A percentile compares a stretch with the other conserved stretches of the same genome.
Evolutionary conservation across 2,797 vertebrate species (phyloP).

Genomic region (Channallabes apus): DNA sequence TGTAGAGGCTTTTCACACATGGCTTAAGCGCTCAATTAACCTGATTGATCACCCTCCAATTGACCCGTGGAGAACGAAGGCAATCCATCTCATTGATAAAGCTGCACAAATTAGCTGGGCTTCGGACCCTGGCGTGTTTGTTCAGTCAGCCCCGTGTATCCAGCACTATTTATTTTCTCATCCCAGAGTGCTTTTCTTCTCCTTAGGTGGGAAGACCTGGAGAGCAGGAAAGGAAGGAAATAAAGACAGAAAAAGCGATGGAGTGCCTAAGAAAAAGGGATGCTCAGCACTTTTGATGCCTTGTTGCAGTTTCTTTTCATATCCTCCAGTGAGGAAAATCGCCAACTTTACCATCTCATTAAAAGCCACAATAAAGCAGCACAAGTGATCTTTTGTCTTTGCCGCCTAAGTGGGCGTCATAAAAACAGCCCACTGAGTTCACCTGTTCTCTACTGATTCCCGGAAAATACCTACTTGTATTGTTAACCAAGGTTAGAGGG

Average conservation of each 20-base stretch:
- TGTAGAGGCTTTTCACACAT: slow-evolving; percentile 27
- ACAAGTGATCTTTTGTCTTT: slow-evolving; percentile 37
- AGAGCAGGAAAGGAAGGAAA: neutral
- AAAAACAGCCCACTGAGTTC: neutral
- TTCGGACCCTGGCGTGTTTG: slow-evolving; percentile 29
- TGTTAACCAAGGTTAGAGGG: neutral
- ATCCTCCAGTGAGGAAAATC: slow-evolving; percentile 34
- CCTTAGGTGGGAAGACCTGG: slow-evolving; percentile 39
- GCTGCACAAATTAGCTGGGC: slow-evolving; percentile 41
- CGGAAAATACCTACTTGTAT: neutral
- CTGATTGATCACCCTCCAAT: slow-evolving; percentile 59
- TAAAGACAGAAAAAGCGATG: slow-evolving; percentile 1
- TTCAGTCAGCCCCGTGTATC: slow-evolving; percentile 10
- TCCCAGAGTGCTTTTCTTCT: slow-evolving; percentile 46
- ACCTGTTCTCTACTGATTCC: neutral
- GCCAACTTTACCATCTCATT: slow-evolving; percentile 47
- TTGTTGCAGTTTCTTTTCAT: slow-evolving; percentile 36
- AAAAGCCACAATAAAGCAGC: slow-evolving; percentile 40
- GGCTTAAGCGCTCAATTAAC: slow-evolving; percentile 51
- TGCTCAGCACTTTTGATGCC: slow-evolving; percentile 50
- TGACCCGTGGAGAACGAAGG: slow-evolving; percentile 48
- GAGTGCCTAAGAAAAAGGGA: neutral
- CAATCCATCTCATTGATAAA: slow-evolving; percentile 57
- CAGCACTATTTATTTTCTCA: slow-evolving; percentile 37
- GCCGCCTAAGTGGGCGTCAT: neutral